Base-by-base conservation (phyloP, 1,140 invertebrate genomes). In the Nasonia vitripennis region DNA sequence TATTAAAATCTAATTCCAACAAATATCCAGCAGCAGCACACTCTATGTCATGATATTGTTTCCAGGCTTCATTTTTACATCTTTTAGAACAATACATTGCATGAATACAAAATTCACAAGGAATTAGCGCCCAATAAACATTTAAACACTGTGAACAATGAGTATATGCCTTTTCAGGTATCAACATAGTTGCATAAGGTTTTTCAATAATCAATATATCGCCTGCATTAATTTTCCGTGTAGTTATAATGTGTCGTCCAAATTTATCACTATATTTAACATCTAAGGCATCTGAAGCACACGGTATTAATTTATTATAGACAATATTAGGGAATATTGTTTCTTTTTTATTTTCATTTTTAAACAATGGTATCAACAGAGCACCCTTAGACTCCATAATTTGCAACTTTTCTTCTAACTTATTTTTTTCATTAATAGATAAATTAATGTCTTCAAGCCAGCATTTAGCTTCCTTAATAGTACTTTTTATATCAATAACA, bases 151-250 rank as follows among this genome's bases (percentile, higher is more conserved):
- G 94, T 88, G 95, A 95, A 89, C 98, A 99, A 89, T 96, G 95
- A 45, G 94, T 95, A 12, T 93, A 91, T 51, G 93, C 92, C 89
- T 95, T 94, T 20, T 94, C 90, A 62, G 94, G 93, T n/a, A 95
- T 88, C 27, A 98, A 89, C 1, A 97, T 93, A 14, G 94, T 94
- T 55, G 95, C 94, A 91, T 96, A 98, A 12, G 97, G 96, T 77
- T 95, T 94, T 93, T 98, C 98, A 55, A 96, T 93, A 55, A 95
- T 95, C n/a, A 98, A 88, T 41, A 97, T 93, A 92, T 98, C 96
- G 0, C 97, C 97, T n/a, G 95, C 94, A 86, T 92, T 90, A 83
- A 97, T 94, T 89, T 96, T 94, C 84, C 94, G 93, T 27, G 93
- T 94, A 2, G 96, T 95, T 37, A 96, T 91, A 67, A 97, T 91